Evolutionary conservation across 2,797 vertebrate species (phyloP), one percentile per base, ranked within the genome.

Genomic region (Ctenosaura bakeri): DNA sequence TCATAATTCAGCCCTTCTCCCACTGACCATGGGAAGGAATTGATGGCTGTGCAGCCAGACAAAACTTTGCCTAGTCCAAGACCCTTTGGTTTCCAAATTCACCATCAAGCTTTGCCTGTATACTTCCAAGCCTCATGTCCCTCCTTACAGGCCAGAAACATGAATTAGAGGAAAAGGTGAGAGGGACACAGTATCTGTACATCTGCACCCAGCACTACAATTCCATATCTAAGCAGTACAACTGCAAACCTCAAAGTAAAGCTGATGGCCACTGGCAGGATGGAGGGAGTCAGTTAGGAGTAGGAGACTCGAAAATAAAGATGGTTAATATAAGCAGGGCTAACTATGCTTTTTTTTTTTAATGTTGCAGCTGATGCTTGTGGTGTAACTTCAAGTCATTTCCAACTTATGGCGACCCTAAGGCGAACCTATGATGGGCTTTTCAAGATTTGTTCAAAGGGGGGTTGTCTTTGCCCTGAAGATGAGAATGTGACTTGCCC

Each of bases 291-390:
- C 74, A 74, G 50, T 7, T 26, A 56, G n/a, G n/a, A 54, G 54
- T 59, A 52, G n/a, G 66, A 62, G n/a, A 50, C 38, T 50, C 18
- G 13, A 69, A 81, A 52, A 74, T 6, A 18, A 90, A 73, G 9
- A 22, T 66, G 32, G 69, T 26, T 35, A 64, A 87, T 6, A n/a
- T 54, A 83, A 5, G 42, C 56, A 74, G 22, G 46, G n/a, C 52
- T 26, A 24, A 1, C 35, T 50, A 13, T 13, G 8, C 35, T 83
- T 83, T 54, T 76, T 79, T 79, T 56, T 59, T 56, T 13, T 1
- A 66, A 80, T 54, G n/a, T 64, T 83, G 69, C 89, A 59, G 52
- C 77, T 90, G 64, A 83, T 73, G 32, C 16, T 62, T 62, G 59
- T 18, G 22, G 20, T 52, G 52, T 52, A 12, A 8, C 52, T 52